phyloP scores from a whole-genome alignment of 2,888 invertebrate species.

The Meteorus cinctellus region DNA sequence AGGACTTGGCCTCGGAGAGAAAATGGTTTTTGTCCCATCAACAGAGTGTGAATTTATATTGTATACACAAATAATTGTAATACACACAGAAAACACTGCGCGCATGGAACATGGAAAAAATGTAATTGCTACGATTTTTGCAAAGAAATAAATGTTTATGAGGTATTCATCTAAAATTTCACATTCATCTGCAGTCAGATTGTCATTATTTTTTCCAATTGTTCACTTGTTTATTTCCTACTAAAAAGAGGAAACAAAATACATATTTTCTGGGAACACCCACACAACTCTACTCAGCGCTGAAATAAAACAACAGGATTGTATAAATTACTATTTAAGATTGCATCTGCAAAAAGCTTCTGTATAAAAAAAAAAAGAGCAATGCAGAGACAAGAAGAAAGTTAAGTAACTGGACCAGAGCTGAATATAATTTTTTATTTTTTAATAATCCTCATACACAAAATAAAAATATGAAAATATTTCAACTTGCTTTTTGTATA shows the following conservation, averaged over 20 bases:
- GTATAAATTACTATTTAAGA: too few species aligned
- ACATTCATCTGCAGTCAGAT: background rate
- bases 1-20: conserved; percentile 2
- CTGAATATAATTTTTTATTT: too few species aligned
- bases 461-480: background rate
- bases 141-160: background rate
- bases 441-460: background rate
- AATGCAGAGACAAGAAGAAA: too few species aligned
- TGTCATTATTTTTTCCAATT: too few species aligned
- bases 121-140: conserved; percentile 17
- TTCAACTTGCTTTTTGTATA: background rate
- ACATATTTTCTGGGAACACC: too few species aligned
- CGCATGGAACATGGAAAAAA: background rate
- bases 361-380: too few species aligned
- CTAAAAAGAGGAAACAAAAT: too few species aligned
- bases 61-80: background rate
- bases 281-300: too few species aligned
- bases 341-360: too few species aligned
- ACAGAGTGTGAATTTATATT: background rate
- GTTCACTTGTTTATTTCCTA: too few species aligned
- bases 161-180: background rate
- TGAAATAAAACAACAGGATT: too few species aligned
- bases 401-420: too few species aligned
- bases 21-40: conserved; percentile 18
- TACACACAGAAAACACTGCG: background rate